These are phyloP conservation scores for Monodelphis domestica DNA, from an alignment of 2,797 vertebrate genomes.

Conservation along the genomic window DNA sequence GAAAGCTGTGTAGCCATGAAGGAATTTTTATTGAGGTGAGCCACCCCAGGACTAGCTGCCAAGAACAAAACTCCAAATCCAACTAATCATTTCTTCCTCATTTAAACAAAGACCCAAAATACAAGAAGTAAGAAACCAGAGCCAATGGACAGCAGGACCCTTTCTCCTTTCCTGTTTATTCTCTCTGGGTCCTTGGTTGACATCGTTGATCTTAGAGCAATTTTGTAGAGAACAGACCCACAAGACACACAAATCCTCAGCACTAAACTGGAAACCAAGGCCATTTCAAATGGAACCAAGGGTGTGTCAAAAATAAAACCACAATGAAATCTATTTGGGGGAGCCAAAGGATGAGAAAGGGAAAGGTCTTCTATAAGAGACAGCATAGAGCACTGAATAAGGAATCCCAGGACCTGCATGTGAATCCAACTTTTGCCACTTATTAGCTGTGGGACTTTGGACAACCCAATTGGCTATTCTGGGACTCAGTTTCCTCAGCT, in stretches of 20 bases:
- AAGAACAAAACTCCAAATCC: conserved; percentile 14
- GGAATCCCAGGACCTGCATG: background rate
- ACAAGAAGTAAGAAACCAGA: background rate
- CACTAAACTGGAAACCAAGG: background rate
- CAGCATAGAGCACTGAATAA: too few relatives aligned
- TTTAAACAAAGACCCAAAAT: background rate
- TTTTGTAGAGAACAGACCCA: background rate
- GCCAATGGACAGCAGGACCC: background rate
- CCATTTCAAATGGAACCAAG: background rate
- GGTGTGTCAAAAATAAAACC: background rate
- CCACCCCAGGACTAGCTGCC: background rate
- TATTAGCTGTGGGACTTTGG: background rate
- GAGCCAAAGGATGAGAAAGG: background rate
- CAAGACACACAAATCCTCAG: background rate
- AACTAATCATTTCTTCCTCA: background rate
- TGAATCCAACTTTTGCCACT: background rate
- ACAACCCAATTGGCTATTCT: background rate
- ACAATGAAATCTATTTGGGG: background rate
- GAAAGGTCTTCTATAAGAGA: background rate
- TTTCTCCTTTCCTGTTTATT: background rate
- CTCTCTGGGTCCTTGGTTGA: background rate
- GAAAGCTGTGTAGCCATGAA: background rate
- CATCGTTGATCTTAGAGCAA: background rate
- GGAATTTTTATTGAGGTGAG: background rate
- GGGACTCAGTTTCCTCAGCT: background rate